Evolutionary conservation across 2,888 invertebrate species (phyloP).

Genomic region (Frankliniella intonsa): DNA sequence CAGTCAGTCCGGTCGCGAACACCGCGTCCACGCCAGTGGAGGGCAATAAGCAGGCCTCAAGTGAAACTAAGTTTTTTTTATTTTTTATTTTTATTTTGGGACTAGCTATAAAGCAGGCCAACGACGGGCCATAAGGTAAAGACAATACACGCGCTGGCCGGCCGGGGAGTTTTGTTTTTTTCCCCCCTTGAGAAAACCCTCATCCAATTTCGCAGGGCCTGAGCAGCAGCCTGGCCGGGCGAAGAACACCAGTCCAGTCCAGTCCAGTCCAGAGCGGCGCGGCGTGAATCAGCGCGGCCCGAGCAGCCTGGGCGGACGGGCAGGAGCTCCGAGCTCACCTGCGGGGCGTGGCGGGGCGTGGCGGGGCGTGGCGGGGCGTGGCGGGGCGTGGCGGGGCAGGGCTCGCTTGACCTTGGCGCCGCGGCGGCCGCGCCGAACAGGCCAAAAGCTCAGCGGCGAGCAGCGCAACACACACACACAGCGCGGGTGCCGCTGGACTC

Average conservation of each 20-base stretch:
- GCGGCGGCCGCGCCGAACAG: not conserved
- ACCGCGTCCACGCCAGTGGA: too few relatives aligned
- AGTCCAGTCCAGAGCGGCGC: not conserved
- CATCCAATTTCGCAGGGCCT: not conserved
- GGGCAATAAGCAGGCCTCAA: too few relatives aligned
- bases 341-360: not conserved
- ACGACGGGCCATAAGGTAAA: not conserved
- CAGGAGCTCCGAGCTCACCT: not conserved
- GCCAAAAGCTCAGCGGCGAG: too few relatives aligned
- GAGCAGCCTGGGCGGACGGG: not conserved
- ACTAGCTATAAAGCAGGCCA: too few relatives aligned
- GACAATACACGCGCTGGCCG: not conserved
- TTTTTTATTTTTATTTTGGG: not conserved
- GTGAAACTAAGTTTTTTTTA: too few relatives aligned
- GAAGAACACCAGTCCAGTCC: not conserved
- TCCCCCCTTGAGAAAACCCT: conserved; percentile 6
- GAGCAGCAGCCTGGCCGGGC: too few relatives aligned
- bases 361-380: not conserved
- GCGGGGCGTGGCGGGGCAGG: not conserved
- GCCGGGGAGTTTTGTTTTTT: not conserved
- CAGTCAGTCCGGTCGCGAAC: not conserved
- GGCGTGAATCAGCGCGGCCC: not conserved
- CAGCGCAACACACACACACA: too few relatives aligned
- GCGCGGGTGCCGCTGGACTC: not conserved
- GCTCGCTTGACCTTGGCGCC: not conserved